These are phyloP conservation scores for Diplolepis rosae DNA, from an alignment of 2,888 invertebrate genomes.

Conservation along the genomic window DNA sequence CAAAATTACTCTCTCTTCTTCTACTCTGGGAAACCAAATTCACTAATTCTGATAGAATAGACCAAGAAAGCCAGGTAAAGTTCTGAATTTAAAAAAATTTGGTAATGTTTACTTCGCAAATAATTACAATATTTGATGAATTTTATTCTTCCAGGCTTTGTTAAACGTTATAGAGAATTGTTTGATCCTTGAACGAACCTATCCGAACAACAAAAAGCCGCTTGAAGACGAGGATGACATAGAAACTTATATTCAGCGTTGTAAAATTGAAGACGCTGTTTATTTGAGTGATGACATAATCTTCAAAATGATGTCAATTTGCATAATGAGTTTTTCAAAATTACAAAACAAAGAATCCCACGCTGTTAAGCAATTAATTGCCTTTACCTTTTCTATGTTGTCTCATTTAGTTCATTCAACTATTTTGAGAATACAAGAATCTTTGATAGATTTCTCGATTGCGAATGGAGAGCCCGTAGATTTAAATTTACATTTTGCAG, in stretches of 20 bases:
- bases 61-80: slow-evolving; percentile 67
- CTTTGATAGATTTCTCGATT: slow-evolving; percentile 65
- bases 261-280: slow-evolving; percentile 56
- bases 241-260: slow-evolving; percentile 61
- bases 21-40: slow-evolving; percentile 67
- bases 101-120: not conserved
- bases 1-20: slow-evolving; percentile 65
- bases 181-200: slow-evolving; percentile 53
- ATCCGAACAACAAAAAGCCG: slow-evolving; percentile 43
- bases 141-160: slow-evolving; percentile 53
- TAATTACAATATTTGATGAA: too few relatives aligned
- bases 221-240: slow-evolving; percentile 58
- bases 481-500: slow-evolving; percentile 34
- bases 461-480: slow-evolving; percentile 53
- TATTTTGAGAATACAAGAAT: slow-evolving; percentile 65
- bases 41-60: slow-evolving; percentile 63
- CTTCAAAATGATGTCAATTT: slow-evolving; percentile 88
- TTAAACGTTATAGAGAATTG: slow-evolving; percentile 65
- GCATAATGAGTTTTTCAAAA: slow-evolving; percentile 87
- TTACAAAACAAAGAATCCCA: slow-evolving; percentile 83
- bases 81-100: slow-evolving; percentile 27
- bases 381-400: slow-evolving; percentile 88
- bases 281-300: slow-evolving; percentile 77
- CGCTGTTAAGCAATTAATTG: slow-evolving; percentile 88
- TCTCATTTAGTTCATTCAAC: slow-evolving; percentile 80